Conservation (phyloP, 2,888 invertebrate genomes). For the Cartodere bifasciata region DNA sequence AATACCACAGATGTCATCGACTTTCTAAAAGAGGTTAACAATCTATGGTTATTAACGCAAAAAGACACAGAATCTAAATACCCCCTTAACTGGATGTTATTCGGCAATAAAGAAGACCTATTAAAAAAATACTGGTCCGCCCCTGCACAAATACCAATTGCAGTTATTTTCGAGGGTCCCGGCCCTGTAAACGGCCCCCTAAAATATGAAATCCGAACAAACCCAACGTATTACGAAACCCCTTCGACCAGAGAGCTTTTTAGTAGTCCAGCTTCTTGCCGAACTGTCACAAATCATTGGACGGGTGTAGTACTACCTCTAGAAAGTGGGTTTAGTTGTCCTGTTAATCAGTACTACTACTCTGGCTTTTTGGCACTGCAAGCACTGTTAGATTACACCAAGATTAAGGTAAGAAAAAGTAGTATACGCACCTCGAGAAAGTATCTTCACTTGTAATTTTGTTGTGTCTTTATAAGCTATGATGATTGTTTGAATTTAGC, state of each 20-base stretch:
- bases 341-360: slow-evolving; percentile 61
- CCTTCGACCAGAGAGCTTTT: slow-evolving; percentile 52
- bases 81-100: slow-evolving; percentile 51
- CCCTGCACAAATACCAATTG: slow-evolving; percentile 53
- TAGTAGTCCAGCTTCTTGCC: slow-evolving; percentile 55
- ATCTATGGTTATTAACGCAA: slow-evolving; percentile 42
- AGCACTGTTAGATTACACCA: slow-evolving; percentile 56
- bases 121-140: slow-evolving; percentile 56
- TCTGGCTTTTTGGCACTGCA: slow-evolving; percentile 66
- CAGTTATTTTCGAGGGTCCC: slow-evolving; percentile 51
- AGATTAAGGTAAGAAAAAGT: slow-evolving; percentile 50
- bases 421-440: too few species aligned
- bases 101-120: slow-evolving; percentile 51
- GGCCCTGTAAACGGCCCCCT: slow-evolving; percentile 37
- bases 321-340: slow-evolving; percentile 57
- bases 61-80: slow-evolving; percentile 29
- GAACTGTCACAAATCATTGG: slow-evolving; percentile 50
- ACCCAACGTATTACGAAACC: slow-evolving; percentile 51
- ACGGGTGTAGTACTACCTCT: slow-evolving; percentile 53
- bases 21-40: slow-evolving; percentile 51
- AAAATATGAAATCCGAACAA: slow-evolving; percentile 61
- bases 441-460: too few species aligned
- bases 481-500: too few species aligned
- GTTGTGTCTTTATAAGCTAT: too few species aligned
- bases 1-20: slow-evolving; percentile 47